These are phyloP conservation scores for Colossoma macropomum DNA, from an alignment of 2,113 vertebrate genomes.

Conservation along the genomic window DNA sequence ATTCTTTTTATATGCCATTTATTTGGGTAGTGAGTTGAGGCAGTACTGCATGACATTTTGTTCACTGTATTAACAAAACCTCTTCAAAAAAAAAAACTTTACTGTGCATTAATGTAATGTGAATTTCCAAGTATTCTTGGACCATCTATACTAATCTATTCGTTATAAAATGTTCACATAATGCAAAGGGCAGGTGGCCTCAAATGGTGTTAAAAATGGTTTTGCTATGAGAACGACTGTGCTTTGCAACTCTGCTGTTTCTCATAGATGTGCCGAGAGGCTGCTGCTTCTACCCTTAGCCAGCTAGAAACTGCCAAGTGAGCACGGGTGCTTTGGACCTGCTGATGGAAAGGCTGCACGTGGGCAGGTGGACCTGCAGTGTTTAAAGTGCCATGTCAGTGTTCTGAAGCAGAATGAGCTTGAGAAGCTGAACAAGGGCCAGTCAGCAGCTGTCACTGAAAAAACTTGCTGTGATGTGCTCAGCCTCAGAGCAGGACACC, in stretches of 20 bases:
- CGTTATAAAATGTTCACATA: too few relatives aligned
- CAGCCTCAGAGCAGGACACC: constrained; percentile 30
- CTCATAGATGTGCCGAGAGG: background rate
- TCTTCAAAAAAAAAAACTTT: too few relatives aligned
- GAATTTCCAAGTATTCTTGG: too few relatives aligned
- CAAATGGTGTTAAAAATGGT: too few relatives aligned
- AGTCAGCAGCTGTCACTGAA: constrained; percentile 51
- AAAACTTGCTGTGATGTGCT: background rate
- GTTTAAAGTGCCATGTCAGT: constrained; percentile 49
- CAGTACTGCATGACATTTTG: too few relatives aligned
- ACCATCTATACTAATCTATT: too few relatives aligned
- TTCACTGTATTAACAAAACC: too few relatives aligned
- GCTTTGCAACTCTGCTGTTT: background rate
- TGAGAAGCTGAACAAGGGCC: constrained; percentile 38
- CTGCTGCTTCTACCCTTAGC: background rate
- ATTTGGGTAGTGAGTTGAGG: too few relatives aligned
- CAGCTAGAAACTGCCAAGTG: background rate
- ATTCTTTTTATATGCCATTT: too few relatives aligned
- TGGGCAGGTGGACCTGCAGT: constrained; percentile 36
- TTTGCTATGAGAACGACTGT: too few relatives aligned
- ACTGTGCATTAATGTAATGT: too few relatives aligned
- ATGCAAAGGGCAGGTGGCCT: too few relatives aligned
- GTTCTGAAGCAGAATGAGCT: constrained; percentile 41
- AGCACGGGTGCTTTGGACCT: constrained; percentile 6
- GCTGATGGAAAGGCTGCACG: constrained; percentile 8